Conservation (phyloP, 2,888 invertebrate genomes). For the Venusia cambrica region DNA sequence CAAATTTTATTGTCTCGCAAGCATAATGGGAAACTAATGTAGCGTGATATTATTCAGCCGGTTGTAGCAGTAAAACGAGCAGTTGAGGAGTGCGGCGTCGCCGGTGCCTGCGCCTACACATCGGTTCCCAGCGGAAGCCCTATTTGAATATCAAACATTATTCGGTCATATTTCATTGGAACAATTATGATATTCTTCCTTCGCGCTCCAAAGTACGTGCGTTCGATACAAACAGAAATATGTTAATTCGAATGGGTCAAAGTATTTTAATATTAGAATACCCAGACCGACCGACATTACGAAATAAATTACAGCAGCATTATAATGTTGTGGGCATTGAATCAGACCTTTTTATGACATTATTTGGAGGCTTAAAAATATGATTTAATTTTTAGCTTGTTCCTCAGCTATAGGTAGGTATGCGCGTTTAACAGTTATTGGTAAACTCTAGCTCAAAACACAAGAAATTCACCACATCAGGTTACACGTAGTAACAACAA, state of each 20-base stretch:
- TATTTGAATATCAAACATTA: slow-evolving; percentile 78
- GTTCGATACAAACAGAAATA: slow-evolving; percentile 57
- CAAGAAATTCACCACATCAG: too few species aligned
- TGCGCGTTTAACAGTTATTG: too few species aligned
- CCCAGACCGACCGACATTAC: slow-evolving; percentile 35
- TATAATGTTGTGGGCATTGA: slow-evolving; percentile 27
- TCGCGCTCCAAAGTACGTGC: slow-evolving; percentile 60
- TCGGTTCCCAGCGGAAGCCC: slow-evolving; percentile 72
- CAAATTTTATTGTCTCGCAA: slow-evolving; percentile 81
- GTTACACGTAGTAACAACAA: too few species aligned
- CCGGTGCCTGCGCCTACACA: slow-evolving; percentile 39
- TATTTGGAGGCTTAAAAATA: slow-evolving; percentile 23
- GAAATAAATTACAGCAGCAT: slow-evolving; percentile 36
- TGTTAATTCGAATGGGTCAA: slow-evolving; percentile 53
- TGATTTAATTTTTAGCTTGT: too few species aligned
- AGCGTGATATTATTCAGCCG: slow-evolving; percentile 81
- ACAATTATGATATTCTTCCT: slow-evolving; percentile 79
- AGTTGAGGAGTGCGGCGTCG: slow-evolving; percentile 49
- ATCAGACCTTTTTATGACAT: slow-evolving; percentile 29
- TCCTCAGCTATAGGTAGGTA: too few species aligned
- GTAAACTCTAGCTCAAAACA: too few species aligned
- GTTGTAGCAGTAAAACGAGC: slow-evolving; percentile 76
- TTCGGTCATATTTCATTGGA: slow-evolving; percentile 73
- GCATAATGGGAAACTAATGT: slow-evolving; percentile 81
- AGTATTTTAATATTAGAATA: slow-evolving; percentile 45